These are phyloP conservation scores for Ephydatia muelleri DNA, from an alignment of 37 sponge, comb jelly and placozoan species.

Conservation along the genomic window DNA sequence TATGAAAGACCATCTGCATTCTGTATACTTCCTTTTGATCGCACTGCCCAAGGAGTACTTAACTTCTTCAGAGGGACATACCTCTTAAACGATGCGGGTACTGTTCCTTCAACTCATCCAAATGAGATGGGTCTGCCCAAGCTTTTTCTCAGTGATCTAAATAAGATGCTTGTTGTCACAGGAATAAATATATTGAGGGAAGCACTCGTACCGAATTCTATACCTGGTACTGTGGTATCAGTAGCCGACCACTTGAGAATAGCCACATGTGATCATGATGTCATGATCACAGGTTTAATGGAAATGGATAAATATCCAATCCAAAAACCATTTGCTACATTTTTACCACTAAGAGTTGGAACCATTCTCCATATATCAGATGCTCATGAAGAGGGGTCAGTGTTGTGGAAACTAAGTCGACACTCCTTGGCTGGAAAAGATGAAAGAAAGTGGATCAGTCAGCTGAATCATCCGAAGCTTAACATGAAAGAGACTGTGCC, in stretches of 20 bases:
- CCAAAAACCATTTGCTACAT: not conserved
- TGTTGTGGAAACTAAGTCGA: not conserved
- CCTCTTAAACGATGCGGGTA: too few species aligned
- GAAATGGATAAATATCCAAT: not conserved
- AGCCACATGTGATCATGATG: not conserved
- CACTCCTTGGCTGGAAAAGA: not conserved
- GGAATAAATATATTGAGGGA: not conserved
- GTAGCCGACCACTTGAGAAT: not conserved
- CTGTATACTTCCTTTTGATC: not conserved
- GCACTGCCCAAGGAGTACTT: not conserved
- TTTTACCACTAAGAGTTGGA: not conserved
- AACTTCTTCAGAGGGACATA: not conserved
- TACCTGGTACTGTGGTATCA: not conserved
- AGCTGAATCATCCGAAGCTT: not conserved
- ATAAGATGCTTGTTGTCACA: not conserved
- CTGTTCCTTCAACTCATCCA: too few species aligned
- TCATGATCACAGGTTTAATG: not conserved
- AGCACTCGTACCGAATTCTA: not conserved
- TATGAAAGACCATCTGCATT: constrained; percentile 3
- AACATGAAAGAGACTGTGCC: not conserved
- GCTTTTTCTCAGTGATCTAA: not conserved
- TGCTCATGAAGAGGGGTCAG: not conserved
- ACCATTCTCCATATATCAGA: not conserved
- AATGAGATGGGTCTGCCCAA: not conserved
- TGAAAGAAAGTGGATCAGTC: not conserved